A percentile compares a stretch with the other conserved stretches of the same genome.
phyloP scores from a whole-genome alignment of 1,140 invertebrate genomes.

The Lordiphosa clarofinis region DNA sequence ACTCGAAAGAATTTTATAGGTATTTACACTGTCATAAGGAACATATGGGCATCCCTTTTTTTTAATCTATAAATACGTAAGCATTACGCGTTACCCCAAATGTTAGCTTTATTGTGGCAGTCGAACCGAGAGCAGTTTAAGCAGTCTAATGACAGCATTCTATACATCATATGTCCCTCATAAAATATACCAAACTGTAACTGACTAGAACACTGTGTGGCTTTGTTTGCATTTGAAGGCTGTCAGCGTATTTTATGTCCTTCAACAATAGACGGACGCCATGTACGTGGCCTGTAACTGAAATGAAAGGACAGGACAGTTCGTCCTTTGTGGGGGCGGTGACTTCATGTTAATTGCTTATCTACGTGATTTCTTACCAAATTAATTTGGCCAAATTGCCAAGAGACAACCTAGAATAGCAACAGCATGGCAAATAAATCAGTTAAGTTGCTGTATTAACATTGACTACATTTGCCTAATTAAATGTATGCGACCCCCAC shows the following conservation, averaged over 20 bases:
- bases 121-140: too few relatives aligned
- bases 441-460: slow-evolving; percentile 76
- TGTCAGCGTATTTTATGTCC: slow-evolving; percentile 57
- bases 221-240: slow-evolving; percentile 52
- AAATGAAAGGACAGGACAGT: slow-evolving; percentile 38
- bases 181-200: slow-evolving; percentile 30
- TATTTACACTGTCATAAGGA: too few relatives aligned
- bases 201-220: slow-evolving; percentile 8
- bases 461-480: slow-evolving; percentile 77
- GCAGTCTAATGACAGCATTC: too few relatives aligned
- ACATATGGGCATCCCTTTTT: too few relatives aligned
- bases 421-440: slow-evolving; percentile 48
- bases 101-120: too few relatives aligned
- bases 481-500: slow-evolving; percentile 49
- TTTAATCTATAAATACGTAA: too few relatives aligned
- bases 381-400: slow-evolving; percentile 77
- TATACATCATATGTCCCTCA: slow-evolving; percentile 5
- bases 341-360: slow-evolving; percentile 74
- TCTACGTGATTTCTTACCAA: slow-evolving; percentile 80
- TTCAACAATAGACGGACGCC: slow-evolving; percentile 62
- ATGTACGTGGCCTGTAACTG: slow-evolving; percentile 64
- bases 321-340: slow-evolving; percentile 11
- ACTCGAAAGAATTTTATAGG: too few relatives aligned
- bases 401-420: slow-evolving; percentile 18
- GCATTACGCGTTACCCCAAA: too few relatives aligned